Base-by-base conservation (phyloP, 1,140 invertebrate genomes). In the Glossosoma conforme region DNA sequence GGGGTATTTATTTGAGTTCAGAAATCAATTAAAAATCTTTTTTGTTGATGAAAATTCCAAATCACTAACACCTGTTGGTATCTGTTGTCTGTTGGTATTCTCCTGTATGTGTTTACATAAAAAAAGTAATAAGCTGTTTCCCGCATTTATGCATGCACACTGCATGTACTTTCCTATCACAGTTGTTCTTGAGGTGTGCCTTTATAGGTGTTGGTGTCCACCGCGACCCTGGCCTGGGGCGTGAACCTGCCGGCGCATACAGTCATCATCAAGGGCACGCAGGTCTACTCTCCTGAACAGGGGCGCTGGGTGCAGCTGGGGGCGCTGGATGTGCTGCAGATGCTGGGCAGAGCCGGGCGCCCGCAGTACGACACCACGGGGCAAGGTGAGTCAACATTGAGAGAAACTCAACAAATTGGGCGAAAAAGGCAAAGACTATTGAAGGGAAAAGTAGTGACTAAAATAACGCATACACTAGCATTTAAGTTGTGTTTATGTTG, bases 341-440 rank as follows among this genome's bases (percentile, higher is more conserved):
- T 98, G 96, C 74, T 98, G 62, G 96, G 97, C 55, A 76, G 97
- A 64, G 97, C 97, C 42, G 97, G 97, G 61, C 79, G 97, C 36
- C 97, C 97, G 4, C 97, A 99, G 70, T 99, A 98, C 72, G 97
- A 99, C 62, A 95, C 91, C 1, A 96, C 97, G 73, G 97, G 97
- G 53, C 93, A 98, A 75, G 97, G 97, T 64, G 32, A 43, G 4
- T 13, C 13, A n/a, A 30, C 3, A 9, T 18, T 22, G 8, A n/a
- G n/a, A n/a, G n/a, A n/a, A n/a, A n/a, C n/a, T n/a, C n/a, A n/a
- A n/a, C n/a, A n/a, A n/a, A n/a, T n/a, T n/a, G n/a, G n/a, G n/a
- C n/a, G n/a, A n/a, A n/a, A n/a, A n/a, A n/a, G n/a, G n/a, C n/a
- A n/a, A n/a, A n/a, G n/a, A n/a, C n/a, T n/a, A n/a, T n/a, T n/a